Conservation (phyloP, 2,113 vertebrate genomes). For the Dolichallabes microphthalmus region DNA sequence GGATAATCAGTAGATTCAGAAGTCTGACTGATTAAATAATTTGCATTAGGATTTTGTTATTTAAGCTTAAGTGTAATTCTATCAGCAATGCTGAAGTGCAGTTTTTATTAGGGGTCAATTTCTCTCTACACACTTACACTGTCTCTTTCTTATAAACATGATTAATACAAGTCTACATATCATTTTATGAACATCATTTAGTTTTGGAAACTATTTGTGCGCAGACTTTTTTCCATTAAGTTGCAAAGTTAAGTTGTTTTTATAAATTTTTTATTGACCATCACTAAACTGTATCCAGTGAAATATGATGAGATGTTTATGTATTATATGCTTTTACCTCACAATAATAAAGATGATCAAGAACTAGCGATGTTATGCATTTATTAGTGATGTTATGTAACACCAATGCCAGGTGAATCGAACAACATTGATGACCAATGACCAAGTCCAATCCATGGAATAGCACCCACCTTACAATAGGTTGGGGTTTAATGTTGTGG, state of each 20-base stretch:
- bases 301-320: neutral
- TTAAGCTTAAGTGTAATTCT: neutral
- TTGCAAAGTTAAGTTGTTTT: neutral
- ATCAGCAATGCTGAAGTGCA: neutral
- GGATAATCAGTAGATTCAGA: neutral
- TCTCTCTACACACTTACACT: neutral
- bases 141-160: neutral
- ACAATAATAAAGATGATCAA: neutral
- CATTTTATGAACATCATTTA: neutral
- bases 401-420: too few species aligned
- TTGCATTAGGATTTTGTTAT: too few species aligned
- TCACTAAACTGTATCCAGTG: neutral
- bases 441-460: too few species aligned
- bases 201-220: neutral
- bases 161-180: neutral
- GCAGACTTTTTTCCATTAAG: neutral
- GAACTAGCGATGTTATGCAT: neutral
- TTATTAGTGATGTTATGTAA: neutral
- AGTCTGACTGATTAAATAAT: neutral
- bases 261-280: neutral
- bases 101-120: too few species aligned
- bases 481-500: too few species aligned
- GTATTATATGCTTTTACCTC: neutral
- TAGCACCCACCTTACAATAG: too few species aligned
- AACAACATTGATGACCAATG: too few species aligned